Evolutionary conservation across 2,797 vertebrate genomes (phyloP).

Genomic region (Neosilurus mollespiculum): DNA sequence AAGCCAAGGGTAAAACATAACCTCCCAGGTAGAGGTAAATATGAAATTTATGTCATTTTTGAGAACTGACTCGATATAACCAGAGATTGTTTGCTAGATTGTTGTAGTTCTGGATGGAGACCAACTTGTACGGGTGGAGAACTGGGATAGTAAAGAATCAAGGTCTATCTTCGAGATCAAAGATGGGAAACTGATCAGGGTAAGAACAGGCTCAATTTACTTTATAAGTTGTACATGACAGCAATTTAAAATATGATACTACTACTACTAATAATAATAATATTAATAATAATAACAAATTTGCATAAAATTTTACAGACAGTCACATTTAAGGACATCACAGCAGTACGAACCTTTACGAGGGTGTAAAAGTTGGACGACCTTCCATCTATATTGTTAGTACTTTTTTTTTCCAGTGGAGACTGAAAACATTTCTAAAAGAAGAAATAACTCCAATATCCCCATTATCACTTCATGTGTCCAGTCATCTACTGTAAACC

Average conservation of each 20-base stretch:
- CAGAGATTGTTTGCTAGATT: conserved; percentile 72
- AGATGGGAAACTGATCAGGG: conserved; percentile 89
- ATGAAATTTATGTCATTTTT: neutral
- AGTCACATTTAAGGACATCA: conserved; percentile 83
- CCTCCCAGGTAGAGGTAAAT: neutral
- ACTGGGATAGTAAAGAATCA: conserved; percentile 93
- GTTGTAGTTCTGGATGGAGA: conserved; percentile 82
- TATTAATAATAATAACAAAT: neutral
- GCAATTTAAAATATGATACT: neutral
- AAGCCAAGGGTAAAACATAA: too few relatives aligned
- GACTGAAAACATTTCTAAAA: neutral
- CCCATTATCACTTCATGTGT: neutral
- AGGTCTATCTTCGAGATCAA: conserved; percentile 87
- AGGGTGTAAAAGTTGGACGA: conserved; percentile 76
- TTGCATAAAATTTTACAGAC: conserved; percentile 71
- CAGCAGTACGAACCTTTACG: conserved; percentile 89
- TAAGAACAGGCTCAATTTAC: conserved; percentile 56
- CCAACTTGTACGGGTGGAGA: conserved; percentile 88
- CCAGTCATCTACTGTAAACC: neutral
- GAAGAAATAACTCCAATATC: neutral
- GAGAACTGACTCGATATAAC: neutral
- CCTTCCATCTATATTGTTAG: neutral
- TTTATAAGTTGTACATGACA: neutral
- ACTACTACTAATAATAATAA: neutral
- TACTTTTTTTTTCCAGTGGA: neutral